Base-by-base conservation (phyloP, 2,888 invertebrate genomes). In the Phragmatobia fuliginosa region DNA sequence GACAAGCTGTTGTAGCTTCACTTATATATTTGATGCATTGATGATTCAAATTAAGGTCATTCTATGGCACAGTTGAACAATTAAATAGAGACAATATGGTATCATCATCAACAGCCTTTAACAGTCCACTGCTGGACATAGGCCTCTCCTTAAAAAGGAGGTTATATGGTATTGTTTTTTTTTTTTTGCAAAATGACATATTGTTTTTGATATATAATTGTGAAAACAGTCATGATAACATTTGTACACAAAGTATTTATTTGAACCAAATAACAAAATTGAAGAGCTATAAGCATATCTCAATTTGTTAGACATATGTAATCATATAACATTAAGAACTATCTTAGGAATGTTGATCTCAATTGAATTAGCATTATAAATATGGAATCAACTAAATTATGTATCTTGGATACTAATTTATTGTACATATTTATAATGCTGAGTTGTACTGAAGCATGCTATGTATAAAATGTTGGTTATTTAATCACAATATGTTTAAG, bases 301-400 rank as follows among this genome's bases (percentile, higher is more conserved):
- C 56, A 28, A 16, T 56, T 56, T 28, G 2, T 25, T 28, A 28
- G 56, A 25, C 16, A 28, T 56, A 56, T 56, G 56, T 60, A n/a
- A n/a, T 60, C 10, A 33, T n/a, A 18, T 32, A 33, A 33, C 11
- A 21, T 10, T n/a, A 18, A 38, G 21, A n/a, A 32, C 28, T 65
- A 60, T 65, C 21, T 74, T 72, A 72, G 67, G 62, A 65, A 67
- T 73, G 73, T 75, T 81, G 81, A 80, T 80, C 80, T 80, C 81
- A 77, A 71, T 74, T 65, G 66, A 70, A 74, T 74, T 73, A 56
- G 69, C 79, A 74, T 81, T 77, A 81, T 75, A 76, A 74, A 75
- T 74, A 72, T 79, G 41, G 72, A 66, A 67, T 70, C 41, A 18
- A 58, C n/a, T 58, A 33, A 38, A 58, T 65, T 32, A 49, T 63